Base-by-base conservation (phyloP, 2,113 vertebrate species). In the Colius striatus region DNA sequence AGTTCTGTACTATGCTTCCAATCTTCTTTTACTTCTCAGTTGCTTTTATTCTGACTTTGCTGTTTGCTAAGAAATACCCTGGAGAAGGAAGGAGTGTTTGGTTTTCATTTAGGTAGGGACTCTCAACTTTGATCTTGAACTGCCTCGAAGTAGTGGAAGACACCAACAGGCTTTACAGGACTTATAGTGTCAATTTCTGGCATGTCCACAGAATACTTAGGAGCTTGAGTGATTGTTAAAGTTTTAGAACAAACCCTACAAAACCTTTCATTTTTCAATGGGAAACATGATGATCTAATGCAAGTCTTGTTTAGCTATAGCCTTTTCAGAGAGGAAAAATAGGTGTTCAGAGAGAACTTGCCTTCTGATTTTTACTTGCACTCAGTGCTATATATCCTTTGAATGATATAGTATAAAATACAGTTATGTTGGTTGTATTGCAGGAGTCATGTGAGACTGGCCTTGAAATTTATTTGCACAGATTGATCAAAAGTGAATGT, bases 401-500 rank as follows among this genome's bases (percentile, higher is more conserved):
- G 20, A 92, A 87, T 66, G 41, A 55, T 70, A 27, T 0, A 85
- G 25, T 43, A 79, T 66, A 82, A 89, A 82, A 85, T 54, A 38
- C 9, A 62, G n/a, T 81, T 70, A 36, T 81, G 21, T 63, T 87
- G 45, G 34, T 50, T 88, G n/a, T 73, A 85, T 51, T 79, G 30
- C 22, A 73, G 51, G 11, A 58, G 18, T 92, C 78, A 82, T 76
- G 43, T 36, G 34, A 6, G 70, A n/a, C 41, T 79, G 43, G 66
- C 82, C 79, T 90, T 81, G 83, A 71, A 83, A 94, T 89, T 86
- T 95, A 43, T 86, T 94, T 90, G 47, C 51, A 62, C 68, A 86
- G 79, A 84, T 90, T 47, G 51, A 88, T 90, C 86, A 84, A 75
- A 92, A 86, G 34, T 78, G 76, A 93, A 63, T 89, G 45, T 84